phyloP scores from a whole-genome alignment of 2,113 vertebrate species.

The Sorex fumeus region DNA sequence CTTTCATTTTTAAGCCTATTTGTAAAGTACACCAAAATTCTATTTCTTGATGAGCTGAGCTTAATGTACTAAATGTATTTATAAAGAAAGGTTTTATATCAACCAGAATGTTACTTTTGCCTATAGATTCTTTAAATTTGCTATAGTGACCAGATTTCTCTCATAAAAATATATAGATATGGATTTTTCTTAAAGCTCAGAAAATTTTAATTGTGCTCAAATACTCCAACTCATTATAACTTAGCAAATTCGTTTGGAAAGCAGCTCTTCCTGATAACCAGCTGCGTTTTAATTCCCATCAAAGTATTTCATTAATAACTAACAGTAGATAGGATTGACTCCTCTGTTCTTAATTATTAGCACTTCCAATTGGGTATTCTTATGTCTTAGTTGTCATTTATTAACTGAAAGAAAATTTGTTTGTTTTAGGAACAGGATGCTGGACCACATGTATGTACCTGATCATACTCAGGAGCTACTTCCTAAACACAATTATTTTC shows the following conservation, averaged over 20 bases:
- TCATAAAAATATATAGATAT: neutral
- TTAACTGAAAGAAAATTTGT: neutral
- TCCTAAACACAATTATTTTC: neutral
- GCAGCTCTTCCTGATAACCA: neutral
- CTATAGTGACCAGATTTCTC: neutral
- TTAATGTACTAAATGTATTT: neutral
- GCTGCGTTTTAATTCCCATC: neutral
- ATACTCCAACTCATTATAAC: neutral
- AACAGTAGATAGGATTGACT: neutral
- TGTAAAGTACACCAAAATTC: neutral
- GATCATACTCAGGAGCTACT: too few relatives aligned
- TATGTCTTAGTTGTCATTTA: neutral
- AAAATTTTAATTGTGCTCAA: neutral
- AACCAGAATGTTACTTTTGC: neutral
- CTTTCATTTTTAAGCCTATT: slow-evolving; percentile 52
- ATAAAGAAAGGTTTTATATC: slow-evolving; percentile 34
- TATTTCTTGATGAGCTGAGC: neutral
- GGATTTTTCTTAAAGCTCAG: neutral
- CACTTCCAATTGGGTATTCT: neutral
- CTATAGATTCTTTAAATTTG: neutral
- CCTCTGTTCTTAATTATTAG: neutral
- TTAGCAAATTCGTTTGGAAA: slow-evolving; percentile 30
- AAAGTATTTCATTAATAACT: slow-evolving; percentile 16
- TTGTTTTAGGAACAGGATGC: too few relatives aligned
- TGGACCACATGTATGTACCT: too few relatives aligned